Evolutionary conservation across 2,113 vertebrate species (phyloP).

Genomic region (Microcebus murinus): DNA sequence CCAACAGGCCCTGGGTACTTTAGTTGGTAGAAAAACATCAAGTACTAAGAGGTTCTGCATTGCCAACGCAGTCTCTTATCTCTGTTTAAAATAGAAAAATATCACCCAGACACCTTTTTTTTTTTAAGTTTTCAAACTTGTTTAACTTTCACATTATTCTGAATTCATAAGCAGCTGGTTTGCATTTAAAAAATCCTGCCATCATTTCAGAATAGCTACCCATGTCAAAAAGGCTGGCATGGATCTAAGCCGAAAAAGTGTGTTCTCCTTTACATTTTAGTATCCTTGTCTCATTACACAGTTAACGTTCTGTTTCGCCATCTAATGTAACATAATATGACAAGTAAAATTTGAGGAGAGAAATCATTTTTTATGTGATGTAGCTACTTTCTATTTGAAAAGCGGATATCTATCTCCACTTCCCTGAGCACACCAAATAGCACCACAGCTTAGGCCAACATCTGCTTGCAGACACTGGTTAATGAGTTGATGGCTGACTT

Average conservation of each 20-base stretch:
- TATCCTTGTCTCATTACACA: conserved; percentile 84
- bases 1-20: background rate
- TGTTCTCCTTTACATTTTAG: conserved; percentile 80
- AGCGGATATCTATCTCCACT: background rate
- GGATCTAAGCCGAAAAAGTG: conserved; percentile 73
- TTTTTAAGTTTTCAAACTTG: conserved; percentile 62
- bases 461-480: conserved; percentile 47
- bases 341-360: conserved; percentile 79
- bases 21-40: background rate
- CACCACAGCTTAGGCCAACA: conserved; percentile 56
- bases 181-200: conserved; percentile 67
- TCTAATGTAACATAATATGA: conserved; percentile 83
- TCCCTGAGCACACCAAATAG: conserved; percentile 23
- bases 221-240: conserved; percentile 72
- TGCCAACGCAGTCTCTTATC: background rate
- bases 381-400: conserved; percentile 65
- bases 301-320: conserved; percentile 84
- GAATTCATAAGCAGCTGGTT: conserved; percentile 75
- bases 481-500: conserved; percentile 61
- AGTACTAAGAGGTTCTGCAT: no score
- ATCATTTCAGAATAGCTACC: conserved; percentile 67
- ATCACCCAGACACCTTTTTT: background rate
- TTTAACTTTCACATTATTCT: conserved; percentile 68
- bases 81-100: background rate
- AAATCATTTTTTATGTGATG: conserved; percentile 80